Evolutionary conservation across 2,113 vertebrate genomes (phyloP).

Genomic region (Mesoclemmys tuberculata): DNA sequence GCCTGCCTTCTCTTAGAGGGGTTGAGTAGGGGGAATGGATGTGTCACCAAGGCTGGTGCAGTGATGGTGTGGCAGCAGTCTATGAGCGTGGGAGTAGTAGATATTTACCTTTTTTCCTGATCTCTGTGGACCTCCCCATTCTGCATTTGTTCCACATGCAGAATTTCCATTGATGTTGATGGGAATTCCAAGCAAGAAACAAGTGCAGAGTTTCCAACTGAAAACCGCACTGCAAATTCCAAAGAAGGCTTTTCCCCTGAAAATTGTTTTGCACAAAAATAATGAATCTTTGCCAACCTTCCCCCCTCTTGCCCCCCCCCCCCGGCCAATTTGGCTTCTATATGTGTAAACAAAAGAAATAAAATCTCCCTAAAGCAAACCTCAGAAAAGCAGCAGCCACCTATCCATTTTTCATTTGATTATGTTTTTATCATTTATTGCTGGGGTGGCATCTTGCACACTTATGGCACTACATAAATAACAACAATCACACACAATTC

Average conservation of each 20-base stretch:
- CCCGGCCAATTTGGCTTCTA: too few species aligned
- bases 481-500: not conserved
- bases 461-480: not conserved
- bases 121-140: not conserved
- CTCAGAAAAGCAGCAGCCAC: not conserved
- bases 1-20: not conserved
- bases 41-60: not conserved
- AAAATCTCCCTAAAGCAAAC: not conserved
- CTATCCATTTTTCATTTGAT: conserved; percentile 62
- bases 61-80: not conserved
- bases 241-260: not conserved
- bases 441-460: conserved; percentile 1
- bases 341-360: conserved; percentile 1
- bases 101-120: not conserved
- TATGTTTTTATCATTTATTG: conserved; percentile 17
- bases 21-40: not conserved
- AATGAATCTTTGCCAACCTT: too few species aligned
- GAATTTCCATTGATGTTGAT: not conserved
- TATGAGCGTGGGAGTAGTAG: not conserved
- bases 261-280: not conserved
- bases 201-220: not conserved
- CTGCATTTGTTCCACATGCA: not conserved
- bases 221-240: not conserved
- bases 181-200: not conserved
- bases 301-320: too few species aligned